Evolutionary conservation across 2,888 invertebrate species (phyloP), one percentile per base, ranked within the genome.

Genomic region (Steinernema hermaphroditum): DNA sequence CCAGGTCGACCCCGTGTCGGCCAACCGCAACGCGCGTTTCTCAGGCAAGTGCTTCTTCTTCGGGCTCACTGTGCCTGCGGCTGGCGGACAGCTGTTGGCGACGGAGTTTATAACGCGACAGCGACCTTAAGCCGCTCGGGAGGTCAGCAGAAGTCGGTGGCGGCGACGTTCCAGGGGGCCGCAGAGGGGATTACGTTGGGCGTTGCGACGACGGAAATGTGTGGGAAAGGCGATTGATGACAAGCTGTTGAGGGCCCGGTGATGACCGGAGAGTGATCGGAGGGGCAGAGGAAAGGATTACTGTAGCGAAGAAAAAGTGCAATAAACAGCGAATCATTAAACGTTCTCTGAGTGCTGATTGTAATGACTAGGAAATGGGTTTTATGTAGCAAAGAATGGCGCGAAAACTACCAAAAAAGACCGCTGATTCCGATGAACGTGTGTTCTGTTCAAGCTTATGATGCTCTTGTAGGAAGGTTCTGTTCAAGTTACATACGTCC

Each of bases 11-110:
- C 9, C 46, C 9, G 46, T 46, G n/a, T 46, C 62, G 4, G 29
- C 62, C 29, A 32, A 62, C 1, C 62, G 62, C 32, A 62, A 29
- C 46, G 46, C 46, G 29, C 27, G 29, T 16, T 62, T 62, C 16
- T 29, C 75, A 77, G 72, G 89, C 32, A 37, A 71, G 74, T 72
- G 69, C 74, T 71, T 29, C 57, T 9, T 49, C 50, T 2, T 27
- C 37, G 27, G 19, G 14, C 9, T 37, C 12, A 37, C 4, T 4
- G 37, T 4, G 37, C 37, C 12, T n/a, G n/a, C 37, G 6, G 12
- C 62, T 62, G 62, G 32, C n/a, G 29, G 32, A 62, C 62, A 62
- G 62, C 62, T 62, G 62, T 32, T n/a, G 29, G 16, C 62, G 62
- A 1, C 62, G n/a, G 1, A 50, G 50, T 50, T 50, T 50, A 50